Percentiles rank a stretch among this genome's conserved stretches.
Conservation (phyloP, 2,113 vertebrate genomes). For the Anoplopoma fimbria region DNA sequence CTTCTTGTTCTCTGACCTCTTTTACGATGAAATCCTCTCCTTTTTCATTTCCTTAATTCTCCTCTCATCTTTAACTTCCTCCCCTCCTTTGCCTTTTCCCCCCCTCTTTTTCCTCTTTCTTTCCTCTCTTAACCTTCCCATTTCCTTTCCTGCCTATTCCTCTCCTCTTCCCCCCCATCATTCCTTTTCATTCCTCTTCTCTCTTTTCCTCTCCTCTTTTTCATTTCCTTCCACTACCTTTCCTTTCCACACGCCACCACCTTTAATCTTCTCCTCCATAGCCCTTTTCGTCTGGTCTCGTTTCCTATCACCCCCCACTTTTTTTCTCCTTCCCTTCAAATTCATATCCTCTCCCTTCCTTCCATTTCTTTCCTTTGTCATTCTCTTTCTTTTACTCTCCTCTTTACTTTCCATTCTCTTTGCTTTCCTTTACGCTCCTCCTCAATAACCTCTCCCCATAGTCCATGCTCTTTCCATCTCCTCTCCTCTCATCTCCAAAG, state of each 20-base stretch:
- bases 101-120: not conserved
- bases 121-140: not conserved
- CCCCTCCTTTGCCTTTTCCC: not conserved
- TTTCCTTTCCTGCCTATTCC: not conserved
- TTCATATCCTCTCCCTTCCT: not conserved
- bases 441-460: not conserved
- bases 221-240: not conserved
- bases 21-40: not conserved
- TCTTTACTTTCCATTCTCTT: not conserved
- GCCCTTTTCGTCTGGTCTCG: too few relatives aligned
- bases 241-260: not conserved
- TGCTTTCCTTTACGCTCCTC: not conserved
- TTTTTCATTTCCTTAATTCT: not conserved
- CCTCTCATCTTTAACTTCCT: not conserved
- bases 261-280: too few relatives aligned
- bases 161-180: not conserved
- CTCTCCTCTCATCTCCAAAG: not conserved
- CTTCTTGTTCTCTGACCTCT: not conserved
- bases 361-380: not conserved
- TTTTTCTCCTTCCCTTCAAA: not conserved
- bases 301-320: not conserved
- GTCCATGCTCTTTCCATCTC: not conserved
- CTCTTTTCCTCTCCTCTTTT: not conserved
- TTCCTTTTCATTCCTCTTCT: too few relatives aligned
- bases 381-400: not conserved